phyloP scores from a whole-genome alignment of 1,140 invertebrate species.

The Meteorus sp. region DNA sequence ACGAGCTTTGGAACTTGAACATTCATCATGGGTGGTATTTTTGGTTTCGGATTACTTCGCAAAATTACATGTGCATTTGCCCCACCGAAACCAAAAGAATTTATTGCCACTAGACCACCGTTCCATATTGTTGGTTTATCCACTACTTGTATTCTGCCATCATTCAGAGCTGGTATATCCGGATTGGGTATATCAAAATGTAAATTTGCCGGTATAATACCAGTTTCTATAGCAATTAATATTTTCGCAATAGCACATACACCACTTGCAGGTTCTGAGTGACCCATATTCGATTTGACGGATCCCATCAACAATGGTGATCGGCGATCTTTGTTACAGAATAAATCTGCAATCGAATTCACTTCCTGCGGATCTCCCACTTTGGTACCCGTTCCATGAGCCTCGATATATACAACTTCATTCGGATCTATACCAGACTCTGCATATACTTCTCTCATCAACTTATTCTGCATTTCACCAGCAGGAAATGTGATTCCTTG shows the following conservation, averaged over 20 bases:
- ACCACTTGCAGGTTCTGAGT: conserved; percentile 92
- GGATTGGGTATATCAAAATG: conserved; percentile 86
- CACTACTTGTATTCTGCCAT: conserved; percentile 88
- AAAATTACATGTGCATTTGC: conserved; percentile 92
- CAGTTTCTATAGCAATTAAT: conserved; percentile 87
- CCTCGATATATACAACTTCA: conserved; percentile 87
- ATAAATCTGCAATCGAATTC: conserved; percentile 88
- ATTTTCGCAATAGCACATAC: conserved; percentile 87
- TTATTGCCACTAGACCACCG: conserved; percentile 84
- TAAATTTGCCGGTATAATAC: conserved; percentile 86
- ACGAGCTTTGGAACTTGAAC: conserved; percentile 70
- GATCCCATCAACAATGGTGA: conserved; percentile 88
- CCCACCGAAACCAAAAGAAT: conserved; percentile 97
- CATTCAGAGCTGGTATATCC: conserved; percentile 83
- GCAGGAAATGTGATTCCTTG: conserved; percentile 91
- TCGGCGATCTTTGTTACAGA: conserved; percentile 83
- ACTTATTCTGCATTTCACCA: conserved; percentile 80
- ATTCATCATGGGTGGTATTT: conserved; percentile 60
- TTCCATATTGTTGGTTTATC: conserved; percentile 77
- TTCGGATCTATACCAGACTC: conserved; percentile 80
- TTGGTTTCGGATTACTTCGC: conserved; percentile 75
- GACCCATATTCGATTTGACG: conserved; percentile 98
- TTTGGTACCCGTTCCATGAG: conserved; percentile 95
- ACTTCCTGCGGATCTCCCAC: conserved; percentile 95
- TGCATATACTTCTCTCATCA: conserved; percentile 84